Evolutionary conservation across 1,140 invertebrate genomes (phyloP).

Genomic region (Chironomus tepperi): DNA sequence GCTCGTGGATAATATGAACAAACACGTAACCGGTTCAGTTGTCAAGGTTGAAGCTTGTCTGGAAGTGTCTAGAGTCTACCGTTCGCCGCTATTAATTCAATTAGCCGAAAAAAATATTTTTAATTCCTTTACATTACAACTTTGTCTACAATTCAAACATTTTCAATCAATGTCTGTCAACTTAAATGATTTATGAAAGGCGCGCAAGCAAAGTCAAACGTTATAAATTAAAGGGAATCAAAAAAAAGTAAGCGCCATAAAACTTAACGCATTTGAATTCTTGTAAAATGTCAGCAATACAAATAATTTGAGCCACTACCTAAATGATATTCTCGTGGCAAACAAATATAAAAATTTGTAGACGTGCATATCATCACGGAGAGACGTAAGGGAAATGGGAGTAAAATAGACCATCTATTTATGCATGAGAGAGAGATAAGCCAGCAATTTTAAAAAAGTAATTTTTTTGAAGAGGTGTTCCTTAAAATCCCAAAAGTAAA

Average conservation of each 20-base stretch:
- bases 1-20: background rate
- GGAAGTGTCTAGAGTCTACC: background rate
- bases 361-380: background rate
- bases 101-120: background rate
- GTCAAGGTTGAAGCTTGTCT: slow-evolving; percentile 9
- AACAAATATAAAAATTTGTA: background rate
- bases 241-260: background rate
- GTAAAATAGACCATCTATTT: too few relatives aligned
- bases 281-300: background rate
- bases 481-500: too few relatives aligned
- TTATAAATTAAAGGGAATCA: background rate
- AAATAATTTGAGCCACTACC: background rate
- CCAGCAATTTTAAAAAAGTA: too few relatives aligned
- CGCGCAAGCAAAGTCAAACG: too few relatives aligned
- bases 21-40: background rate
- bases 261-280: background rate
- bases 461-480: too few relatives aligned
- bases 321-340: slow-evolving; percentile 6
- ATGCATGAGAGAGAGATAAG: background rate
- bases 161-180: background rate
- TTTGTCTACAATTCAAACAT: too few relatives aligned
- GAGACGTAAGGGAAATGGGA: background rate
- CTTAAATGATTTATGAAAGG: background rate
- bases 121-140: background rate
- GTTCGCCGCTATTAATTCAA: background rate